Evolutionary conservation across 2,888 invertebrate genomes (phyloP), one percentile per base, ranked within the genome.

Genomic region (Dioctria rufipes): DNA sequence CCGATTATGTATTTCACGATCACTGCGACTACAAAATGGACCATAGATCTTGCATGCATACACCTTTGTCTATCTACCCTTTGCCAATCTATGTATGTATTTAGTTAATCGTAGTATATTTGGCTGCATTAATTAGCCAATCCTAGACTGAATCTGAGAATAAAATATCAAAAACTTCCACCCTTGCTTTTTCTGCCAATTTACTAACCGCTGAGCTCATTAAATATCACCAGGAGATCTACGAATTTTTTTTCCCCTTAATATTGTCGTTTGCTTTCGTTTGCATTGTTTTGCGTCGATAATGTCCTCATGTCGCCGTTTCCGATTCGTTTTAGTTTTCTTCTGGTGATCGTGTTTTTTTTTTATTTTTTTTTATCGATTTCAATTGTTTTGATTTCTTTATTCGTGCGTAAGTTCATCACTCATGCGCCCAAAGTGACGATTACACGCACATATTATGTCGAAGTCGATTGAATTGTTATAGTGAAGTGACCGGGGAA

Each of bases 151-250:
- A 13, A 11, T 60, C 60, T 61, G 2, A 58, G 11, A 73, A 25
- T 42, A 73, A 60, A 54, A 42, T 5, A 13, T 42, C 43, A 13
- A 63, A 77, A 49, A 51, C 51, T 13, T 73, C 60, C 60, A 75
- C 73, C 73, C 60, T 63, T 77, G 63, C 37, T 43, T 66, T 39
- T 43, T 37, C 51, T 63, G 63, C 63, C 77, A 46, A 77, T 43
- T 61, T 60, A 11, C 42, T n/a, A 43, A 46, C 43, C 46, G 40
- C n/a, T 37, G 63, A 42, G 63, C 63, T 77, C 63, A 77, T 46
- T 75, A 60, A 42, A 25, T 46, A 58, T 61, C 42, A 8, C n/a
- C 65, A 5, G 60, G 13, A 25, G 25, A 25, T 25, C 25, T n/a
- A 13, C n/a, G 13, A 61, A 8, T 6, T 6, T 37, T 61, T n/a